Conservation (phyloP, 2,797 vertebrate species). For the Cuniculus paca region DNA sequence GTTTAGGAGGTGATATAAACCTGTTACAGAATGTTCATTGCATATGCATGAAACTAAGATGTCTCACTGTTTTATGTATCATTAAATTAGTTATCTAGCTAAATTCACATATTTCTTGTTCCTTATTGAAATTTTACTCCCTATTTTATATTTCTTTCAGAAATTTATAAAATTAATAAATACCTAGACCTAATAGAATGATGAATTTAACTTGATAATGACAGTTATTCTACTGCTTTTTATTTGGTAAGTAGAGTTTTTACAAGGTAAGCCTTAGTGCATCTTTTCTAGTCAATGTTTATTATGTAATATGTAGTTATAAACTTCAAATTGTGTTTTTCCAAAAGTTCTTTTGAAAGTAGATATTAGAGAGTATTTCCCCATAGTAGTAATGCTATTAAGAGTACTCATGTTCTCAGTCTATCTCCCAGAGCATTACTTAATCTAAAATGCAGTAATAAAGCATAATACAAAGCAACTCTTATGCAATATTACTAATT, state of each 20-base stretch:
- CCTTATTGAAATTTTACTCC: not conserved
- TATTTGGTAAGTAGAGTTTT: not conserved
- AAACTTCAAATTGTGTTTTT: slow-evolving; percentile 19
- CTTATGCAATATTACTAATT: slow-evolving; percentile 61
- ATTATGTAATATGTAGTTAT: not conserved
- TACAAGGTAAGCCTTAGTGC: not conserved
- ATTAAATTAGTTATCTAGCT: not conserved
- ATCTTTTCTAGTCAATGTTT: not conserved
- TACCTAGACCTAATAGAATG: not conserved
- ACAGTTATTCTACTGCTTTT: not conserved
- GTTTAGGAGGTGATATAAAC: not conserved
- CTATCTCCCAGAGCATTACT: slow-evolving; percentile 55
- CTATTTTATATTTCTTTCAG: not conserved
- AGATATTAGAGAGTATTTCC: slow-evolving; percentile 27
- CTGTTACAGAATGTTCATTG: not conserved
- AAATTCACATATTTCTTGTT: not conserved
- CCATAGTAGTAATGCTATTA: slow-evolving; percentile 29
- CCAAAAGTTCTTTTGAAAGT: slow-evolving; percentile 4
- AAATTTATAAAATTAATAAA: not conserved
- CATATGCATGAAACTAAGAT: not conserved
- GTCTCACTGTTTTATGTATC: not conserved
- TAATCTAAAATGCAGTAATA: slow-evolving; percentile 66
- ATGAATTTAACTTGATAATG: not conserved
- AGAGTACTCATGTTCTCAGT: slow-evolving; percentile 47
- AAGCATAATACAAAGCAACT: slow-evolving; percentile 57